Base-by-base conservation (phyloP, 2,113 vertebrate species). In the Chloropsis hardwickii region DNA sequence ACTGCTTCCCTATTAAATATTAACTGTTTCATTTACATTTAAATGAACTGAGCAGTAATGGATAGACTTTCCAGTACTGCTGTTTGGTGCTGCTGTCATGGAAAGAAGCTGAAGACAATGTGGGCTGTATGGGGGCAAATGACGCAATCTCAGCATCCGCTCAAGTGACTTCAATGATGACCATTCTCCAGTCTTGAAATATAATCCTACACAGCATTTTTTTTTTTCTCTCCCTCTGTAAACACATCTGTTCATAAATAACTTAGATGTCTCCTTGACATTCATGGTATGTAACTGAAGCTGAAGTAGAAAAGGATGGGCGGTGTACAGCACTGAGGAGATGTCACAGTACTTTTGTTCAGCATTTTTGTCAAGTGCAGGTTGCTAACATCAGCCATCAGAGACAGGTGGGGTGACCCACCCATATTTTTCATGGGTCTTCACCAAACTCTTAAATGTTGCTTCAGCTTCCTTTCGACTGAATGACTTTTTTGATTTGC, bases 401-500 rank as follows among this genome's bases (percentile, higher is more conserved):
- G 99, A 99, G 57, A 99, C 99, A 0, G 99, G 99, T 0, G 99
- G 99, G 86, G 99, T 99, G 84, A 99, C 99, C 99, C 99, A 99
- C 97, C 99, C 99, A 37, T 99, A 99, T 86, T 99, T 99, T 98
- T 99, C 99, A 54, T 99, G 99, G 97, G 99, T 99, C 98, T 99
- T 99, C 98, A 99, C 99, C 98, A 99, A 97, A 94, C 99, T 99
- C 98, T 99, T 99, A 97, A 99, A 99, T 84, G 99, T 99, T 71
- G 99, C 99, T 97, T 99, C 99, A 3, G 99, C 99, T 97, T 99
- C 99, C 97, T 99, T 99, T 81, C 99, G 99, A 93, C 99, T 99
- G 98, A 99, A 99, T n/a, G 99, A 99, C 96, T 99, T 99, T 99
- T 99, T 99, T 93, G 99, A 99, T 97, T 99, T 99, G 87, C 99